A percentile compares a stretch with the other conserved stretches of the same genome.
Conservation (phyloP, 2,888 invertebrate genomes). For the Protodeltote pygarga region DNA sequence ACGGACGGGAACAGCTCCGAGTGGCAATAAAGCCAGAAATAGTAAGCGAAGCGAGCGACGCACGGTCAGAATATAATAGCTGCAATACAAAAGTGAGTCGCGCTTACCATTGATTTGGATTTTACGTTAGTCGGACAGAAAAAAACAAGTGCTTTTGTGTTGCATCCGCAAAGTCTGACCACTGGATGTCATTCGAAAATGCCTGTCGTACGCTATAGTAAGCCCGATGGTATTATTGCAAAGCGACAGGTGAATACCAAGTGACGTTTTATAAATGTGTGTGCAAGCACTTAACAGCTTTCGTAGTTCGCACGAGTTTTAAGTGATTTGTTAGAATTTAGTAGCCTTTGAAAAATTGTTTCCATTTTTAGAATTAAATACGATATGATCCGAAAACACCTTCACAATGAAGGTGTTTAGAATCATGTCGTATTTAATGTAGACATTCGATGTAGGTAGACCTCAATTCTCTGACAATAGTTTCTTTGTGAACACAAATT, state of each 20-base stretch:
- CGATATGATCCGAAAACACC: too few relatives aligned
- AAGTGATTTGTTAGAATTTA: constrained; percentile 23
- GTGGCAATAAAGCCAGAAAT: constrained; percentile 66
- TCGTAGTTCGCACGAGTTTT: constrained; percentile 36
- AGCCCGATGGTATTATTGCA: constrained; percentile 72
- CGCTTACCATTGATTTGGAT: constrained; percentile 85
- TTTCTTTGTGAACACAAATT: too few relatives aligned
- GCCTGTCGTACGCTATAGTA: constrained; percentile 64
- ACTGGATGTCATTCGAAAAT: constrained; percentile 68
- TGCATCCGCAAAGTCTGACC: constrained; percentile 74
- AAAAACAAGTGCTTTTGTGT: constrained; percentile 78
- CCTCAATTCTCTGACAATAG: too few relatives aligned
- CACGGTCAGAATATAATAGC: constrained; percentile 75
- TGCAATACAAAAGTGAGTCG: constrained; percentile 83
- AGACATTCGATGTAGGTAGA: too few relatives aligned
- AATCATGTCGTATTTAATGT: too few relatives aligned
- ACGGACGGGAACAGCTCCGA: constrained; percentile 49
- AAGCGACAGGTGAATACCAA: constrained; percentile 79
- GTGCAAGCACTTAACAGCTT: constrained; percentile 56
- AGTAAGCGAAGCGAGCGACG: constrained; percentile 57
- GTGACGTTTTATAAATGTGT: constrained; percentile 68
- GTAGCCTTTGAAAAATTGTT: neutral
- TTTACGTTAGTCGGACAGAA: constrained; percentile 74
- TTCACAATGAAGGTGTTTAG: too few relatives aligned
- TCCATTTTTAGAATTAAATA: constrained; percentile 1